Conservation (phyloP, 2,888 invertebrate genomes). For the Oxycera nigricornis region DNA sequence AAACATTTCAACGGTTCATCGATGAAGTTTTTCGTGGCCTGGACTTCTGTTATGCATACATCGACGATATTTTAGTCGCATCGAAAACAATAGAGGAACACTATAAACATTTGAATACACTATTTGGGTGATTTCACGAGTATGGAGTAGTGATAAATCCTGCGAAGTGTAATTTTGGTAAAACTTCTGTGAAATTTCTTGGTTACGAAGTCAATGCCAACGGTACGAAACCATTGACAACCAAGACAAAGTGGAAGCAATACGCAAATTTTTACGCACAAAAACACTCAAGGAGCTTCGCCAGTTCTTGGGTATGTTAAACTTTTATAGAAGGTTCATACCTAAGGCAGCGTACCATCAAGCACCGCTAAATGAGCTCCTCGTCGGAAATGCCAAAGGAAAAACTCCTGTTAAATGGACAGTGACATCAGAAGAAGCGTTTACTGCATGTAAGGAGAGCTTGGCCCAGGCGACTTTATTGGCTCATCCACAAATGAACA, state of each 20-base stretch:
- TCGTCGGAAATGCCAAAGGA: too few relatives aligned
- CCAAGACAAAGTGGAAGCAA: too few relatives aligned
- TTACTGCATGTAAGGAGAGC: background rate
- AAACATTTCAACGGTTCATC: constrained; percentile 54
- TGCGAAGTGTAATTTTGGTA: too few relatives aligned
- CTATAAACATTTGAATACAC: background rate
- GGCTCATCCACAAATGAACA: background rate
- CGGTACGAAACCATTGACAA: too few relatives aligned
- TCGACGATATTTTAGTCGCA: constrained; percentile 51
- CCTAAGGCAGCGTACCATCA: background rate
- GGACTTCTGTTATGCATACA: constrained; percentile 40
- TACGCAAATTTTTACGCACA: background rate
- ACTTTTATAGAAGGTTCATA: background rate
- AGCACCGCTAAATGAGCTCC: background rate
- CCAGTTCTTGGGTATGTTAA: background rate
- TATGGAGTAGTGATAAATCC: too few relatives aligned
- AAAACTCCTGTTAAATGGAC: too few relatives aligned
- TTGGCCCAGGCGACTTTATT: background rate
- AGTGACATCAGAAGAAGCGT: background rate
- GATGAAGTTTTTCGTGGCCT: constrained; percentile 47
- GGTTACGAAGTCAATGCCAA: too few relatives aligned
- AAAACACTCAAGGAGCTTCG: background rate
- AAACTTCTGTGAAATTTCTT: too few relatives aligned
- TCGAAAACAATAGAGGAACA: constrained; percentile 45
- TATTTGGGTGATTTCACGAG: too few relatives aligned